Evolutionary conservation across 2,113 vertebrate species (phyloP).

Genomic region (Tonatia bakeri): DNA sequence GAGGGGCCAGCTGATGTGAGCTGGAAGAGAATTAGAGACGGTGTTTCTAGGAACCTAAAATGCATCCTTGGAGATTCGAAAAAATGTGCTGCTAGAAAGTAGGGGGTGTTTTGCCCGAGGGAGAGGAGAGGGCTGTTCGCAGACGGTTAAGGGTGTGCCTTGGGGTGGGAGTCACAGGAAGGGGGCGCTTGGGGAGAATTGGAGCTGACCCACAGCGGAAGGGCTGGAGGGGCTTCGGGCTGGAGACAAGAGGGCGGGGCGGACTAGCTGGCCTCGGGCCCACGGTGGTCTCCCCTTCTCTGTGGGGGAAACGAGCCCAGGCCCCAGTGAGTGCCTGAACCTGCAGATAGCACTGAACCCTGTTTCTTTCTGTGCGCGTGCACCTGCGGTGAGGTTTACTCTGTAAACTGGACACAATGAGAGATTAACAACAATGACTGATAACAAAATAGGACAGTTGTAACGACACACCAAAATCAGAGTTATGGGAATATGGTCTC

Average conservation of each 20-base stretch:
- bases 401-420: not conserved
- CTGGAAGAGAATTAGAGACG: not conserved
- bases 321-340: not conserved
- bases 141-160: not conserved
- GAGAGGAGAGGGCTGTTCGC: not conserved
- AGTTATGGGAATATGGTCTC: not conserved
- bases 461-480: too few species aligned
- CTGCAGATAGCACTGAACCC: not conserved
- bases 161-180: not conserved
- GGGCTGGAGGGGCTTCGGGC: not conserved
- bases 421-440: not conserved
- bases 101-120: not conserved
- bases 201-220: not conserved
- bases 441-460: not conserved
- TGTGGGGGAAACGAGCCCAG: not conserved
- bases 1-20: not conserved
- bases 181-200: not conserved
- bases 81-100: not conserved
- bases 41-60: not conserved
- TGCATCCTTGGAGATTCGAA: not conserved
- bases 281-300: not conserved
- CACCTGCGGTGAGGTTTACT: not conserved
- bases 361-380: rapidly evolving
- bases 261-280: not conserved
- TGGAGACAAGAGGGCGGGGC: not conserved